Conservation (phyloP, 1,140 invertebrate species). For the Cyclina sinensis region DNA sequence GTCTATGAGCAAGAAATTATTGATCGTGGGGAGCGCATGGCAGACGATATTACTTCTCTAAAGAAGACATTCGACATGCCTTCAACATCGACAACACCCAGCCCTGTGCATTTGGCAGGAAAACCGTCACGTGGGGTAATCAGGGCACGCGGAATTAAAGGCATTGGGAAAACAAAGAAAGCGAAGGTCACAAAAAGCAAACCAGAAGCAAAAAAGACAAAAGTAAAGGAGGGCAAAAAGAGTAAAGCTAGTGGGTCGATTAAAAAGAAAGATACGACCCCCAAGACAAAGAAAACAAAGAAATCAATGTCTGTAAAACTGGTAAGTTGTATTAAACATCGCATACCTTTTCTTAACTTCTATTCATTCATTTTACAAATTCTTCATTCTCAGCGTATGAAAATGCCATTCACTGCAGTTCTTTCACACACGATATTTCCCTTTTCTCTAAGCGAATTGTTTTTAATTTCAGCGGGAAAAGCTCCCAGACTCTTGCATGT, state of each 20-base stretch:
- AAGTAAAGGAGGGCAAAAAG: neutral
- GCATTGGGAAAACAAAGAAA: neutral
- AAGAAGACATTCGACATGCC: conserved; percentile 25
- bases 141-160: no score
- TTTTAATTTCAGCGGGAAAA: conserved; percentile 60
- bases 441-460: no score
- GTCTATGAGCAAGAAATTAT: conserved; percentile 55
- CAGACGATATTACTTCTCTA: conserved; percentile 29
- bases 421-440: no score
- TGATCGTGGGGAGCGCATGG: conserved; percentile 24
- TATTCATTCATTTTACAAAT: no score
- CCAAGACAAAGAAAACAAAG: neutral
- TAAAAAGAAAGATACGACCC: no score
- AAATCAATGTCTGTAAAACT: neutral
- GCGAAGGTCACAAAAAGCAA: neutral
- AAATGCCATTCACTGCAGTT: no score
- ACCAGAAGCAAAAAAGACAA: neutral
- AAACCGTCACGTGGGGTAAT: neutral
- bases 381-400: no score
- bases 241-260: no score
- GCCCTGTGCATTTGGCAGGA: no score
- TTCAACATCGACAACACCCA: neutral
- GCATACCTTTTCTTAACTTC: no score
- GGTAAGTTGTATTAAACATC: neutral
- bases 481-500: conserved; percentile 32